Evolutionary conservation across 2,113 vertebrate species (phyloP), one percentile per base, ranked within the genome.

Genomic region (Tragulus kanchil): DNA sequence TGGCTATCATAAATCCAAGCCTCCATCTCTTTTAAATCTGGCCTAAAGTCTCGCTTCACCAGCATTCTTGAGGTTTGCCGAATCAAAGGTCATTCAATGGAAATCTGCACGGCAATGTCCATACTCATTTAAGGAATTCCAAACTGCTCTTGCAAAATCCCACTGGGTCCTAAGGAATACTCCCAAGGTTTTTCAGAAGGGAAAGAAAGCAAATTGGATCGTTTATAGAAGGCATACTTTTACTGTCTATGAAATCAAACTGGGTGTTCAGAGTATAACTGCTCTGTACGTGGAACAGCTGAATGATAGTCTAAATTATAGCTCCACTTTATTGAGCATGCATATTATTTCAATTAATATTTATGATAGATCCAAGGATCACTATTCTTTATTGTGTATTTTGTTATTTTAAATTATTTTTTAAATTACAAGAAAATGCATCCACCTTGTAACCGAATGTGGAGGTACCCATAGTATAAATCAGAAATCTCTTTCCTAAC

Each of bases 371-470:
- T 19, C 61, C 31, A 3, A 48, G 52, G 59, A 61, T 87, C 26
- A 28, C 87, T 50, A 59, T 64, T 81, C 58, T 48, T 93, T 67
- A 45, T 13, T 79, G 19, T 62, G 14, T n/a, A 48, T 87, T 86
- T 64, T 85, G 52, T 21, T 85, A n/a, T 90, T 90, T 85, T 45
- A 65, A 78, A 58, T 89, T 86, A 59, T 56, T 92, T 93, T 90
- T 83, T 48, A 54, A 82, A 61, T 48, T 58, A 71, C 12, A 94
- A 67, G 23, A 75, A 82, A 89, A 75, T 64, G 4, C 12, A 31
- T 17, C 13, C 36, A 90, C 36, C 67, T 48, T 64, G 6, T 52
- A 54, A 65, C 5, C 82, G 21, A 91, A 59, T 16, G 5, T n/a
- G 65, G 28, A 75, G 52, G 8, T 36, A 71, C 26, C 25, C 16